phyloP scores from a whole-genome alignment of 2,888 invertebrate genomes.

The Saturnia pavonia region DNA sequence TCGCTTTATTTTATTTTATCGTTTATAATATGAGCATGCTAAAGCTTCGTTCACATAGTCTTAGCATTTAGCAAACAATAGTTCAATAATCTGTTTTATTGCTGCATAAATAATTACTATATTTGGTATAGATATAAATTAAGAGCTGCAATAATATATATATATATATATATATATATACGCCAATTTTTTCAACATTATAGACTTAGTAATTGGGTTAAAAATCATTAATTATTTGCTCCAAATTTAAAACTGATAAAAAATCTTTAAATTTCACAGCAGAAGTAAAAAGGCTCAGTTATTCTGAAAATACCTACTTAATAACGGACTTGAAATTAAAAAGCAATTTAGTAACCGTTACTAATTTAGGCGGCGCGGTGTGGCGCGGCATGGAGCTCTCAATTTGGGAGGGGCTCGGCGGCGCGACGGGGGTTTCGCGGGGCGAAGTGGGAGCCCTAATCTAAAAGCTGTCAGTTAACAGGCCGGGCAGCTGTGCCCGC shows the following conservation, averaged over 20 bases:
- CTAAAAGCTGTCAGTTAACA: slow-evolving; percentile 79
- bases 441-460: slow-evolving; percentile 63
- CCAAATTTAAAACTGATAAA: neutral
- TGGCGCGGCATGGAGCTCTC: slow-evolving; percentile 68
- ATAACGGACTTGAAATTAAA: slow-evolving; percentile 76
- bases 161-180: neutral
- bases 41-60: neutral
- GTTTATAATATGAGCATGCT: slow-evolving; percentile 20
- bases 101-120: neutral
- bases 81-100: neutral
- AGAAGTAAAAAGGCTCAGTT: slow-evolving; percentile 39
- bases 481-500: slow-evolving; percentile 66
- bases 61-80: neutral
- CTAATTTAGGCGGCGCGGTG: slow-evolving; percentile 74
- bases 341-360: slow-evolving; percentile 80
- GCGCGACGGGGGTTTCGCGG: slow-evolving; percentile 38
- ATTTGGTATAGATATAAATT: neutral
- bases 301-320: slow-evolving; percentile 58
- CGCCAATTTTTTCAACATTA: neutral
- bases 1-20: slow-evolving; percentile 47
- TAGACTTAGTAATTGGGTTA: neutral
- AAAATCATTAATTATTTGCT: neutral
- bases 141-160: no score
- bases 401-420: slow-evolving; percentile 67
- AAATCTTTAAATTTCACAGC: slow-evolving; percentile 12